Base-by-base conservation (phyloP, 2,888 invertebrate genomes). In the Rutpela maculata region DNA sequence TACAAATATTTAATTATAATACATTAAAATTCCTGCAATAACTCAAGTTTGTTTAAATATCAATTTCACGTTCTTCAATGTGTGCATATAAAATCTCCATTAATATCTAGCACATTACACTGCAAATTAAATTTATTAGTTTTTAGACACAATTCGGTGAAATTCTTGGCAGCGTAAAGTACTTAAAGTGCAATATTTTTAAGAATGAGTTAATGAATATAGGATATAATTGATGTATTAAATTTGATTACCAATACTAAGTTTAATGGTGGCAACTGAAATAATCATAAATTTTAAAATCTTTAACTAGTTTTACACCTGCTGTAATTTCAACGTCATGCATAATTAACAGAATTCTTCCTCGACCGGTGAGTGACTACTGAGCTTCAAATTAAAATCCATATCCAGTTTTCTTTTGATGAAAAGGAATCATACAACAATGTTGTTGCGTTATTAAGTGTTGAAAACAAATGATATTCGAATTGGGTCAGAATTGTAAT, bases 231-330 rank as follows among this genome's bases (percentile, higher is more conserved):
- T 26, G 26, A 35, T 22, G 18, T 38, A 35, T 19, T 15, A 56
- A 70, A 60, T 18, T 70, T 69, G 22, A 38, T 35, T 26, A 17
- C 18, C 57, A 69, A 70, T 70, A 70, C 3, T 17, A 50, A 50
- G 4, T 15, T 50, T 50, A n/a, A 43, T 43, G 43, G 43, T 43
- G 4, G 43, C 43, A 15, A 50, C 50, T 50, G n/a, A 12, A 15
- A 50, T 50, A 50, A 43, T 43, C 43, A 43, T 43, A 43, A 43
- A 43, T 43, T 12, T 12, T 4, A n/a, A 2, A 17, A 50, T 50
- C n/a, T 50, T 50, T n/a, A 15, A 50, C n/a, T 17, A 15, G n/a
- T 50, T 6, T n/a, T n/a, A 5, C 50, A 50, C 15, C 50, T 50
- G 50, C 11, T 15, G 18, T 59, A 43, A 15, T 11, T 43, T 15